A percentile compares a stretch with the other conserved stretches of the same genome.
These are phyloP conservation scores for Dasysyrphus albostriatus DNA, from an alignment of 2,888 invertebrate genomes.

Conservation along the genomic window DNA sequence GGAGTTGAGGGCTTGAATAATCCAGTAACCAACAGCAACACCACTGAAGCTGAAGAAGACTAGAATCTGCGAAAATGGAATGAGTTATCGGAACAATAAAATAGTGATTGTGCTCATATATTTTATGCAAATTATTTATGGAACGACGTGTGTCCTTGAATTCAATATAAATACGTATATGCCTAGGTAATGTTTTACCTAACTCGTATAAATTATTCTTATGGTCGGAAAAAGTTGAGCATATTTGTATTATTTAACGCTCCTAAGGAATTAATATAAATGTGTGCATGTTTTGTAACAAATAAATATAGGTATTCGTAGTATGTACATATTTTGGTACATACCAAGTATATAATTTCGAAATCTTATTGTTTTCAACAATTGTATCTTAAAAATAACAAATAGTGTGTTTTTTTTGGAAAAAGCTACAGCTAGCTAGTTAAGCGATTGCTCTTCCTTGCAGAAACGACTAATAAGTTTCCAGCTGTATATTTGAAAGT, in stretches of 20 bases:
- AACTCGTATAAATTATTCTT: slow-evolving; percentile 10
- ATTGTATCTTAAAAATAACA: too few relatives aligned
- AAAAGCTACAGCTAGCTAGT: too few relatives aligned
- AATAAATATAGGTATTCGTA: too few relatives aligned
- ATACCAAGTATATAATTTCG: too few relatives aligned
- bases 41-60: slow-evolving; percentile 15
- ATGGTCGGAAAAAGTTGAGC: slow-evolving; percentile 1
- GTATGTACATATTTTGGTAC: too few relatives aligned
- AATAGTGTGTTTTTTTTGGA: too few relatives aligned
- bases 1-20: slow-evolving; percentile 51
- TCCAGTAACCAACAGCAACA: slow-evolving; percentile 35
- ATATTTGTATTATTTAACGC: neutral
- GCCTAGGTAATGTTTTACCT: slow-evolving; percentile 9
- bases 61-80: slow-evolving; percentile 44
- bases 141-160: slow-evolving; percentile 33
- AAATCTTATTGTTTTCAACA: too few relatives aligned
- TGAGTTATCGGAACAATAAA: slow-evolving; percentile 40
- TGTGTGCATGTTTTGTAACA: too few relatives aligned
- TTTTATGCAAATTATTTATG: slow-evolving; percentile 55
- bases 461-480: too few relatives aligned
- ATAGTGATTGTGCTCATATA: slow-evolving; percentile 47
- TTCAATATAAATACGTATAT: slow-evolving; percentile 5
- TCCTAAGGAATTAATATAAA: neutral
- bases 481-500: too few relatives aligned
- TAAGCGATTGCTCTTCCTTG: too few relatives aligned